Evolutionary conservation across 2,888 invertebrate genomes (phyloP).

Genomic region (Pristionchus maxplancki): DNA sequence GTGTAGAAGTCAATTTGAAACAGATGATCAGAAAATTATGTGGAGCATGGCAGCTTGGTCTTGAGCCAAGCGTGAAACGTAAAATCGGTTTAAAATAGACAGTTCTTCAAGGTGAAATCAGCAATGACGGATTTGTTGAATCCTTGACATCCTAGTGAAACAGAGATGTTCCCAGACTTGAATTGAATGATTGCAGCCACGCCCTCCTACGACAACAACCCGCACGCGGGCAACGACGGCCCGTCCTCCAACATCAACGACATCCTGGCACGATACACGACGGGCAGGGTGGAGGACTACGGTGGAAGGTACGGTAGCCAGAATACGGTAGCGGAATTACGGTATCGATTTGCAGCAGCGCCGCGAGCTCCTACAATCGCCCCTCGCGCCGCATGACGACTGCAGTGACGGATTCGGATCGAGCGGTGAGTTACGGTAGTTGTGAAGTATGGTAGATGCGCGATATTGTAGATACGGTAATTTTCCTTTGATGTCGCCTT

Average conservation of each 20-base stretch:
- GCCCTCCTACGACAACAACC: conserved; percentile 32
- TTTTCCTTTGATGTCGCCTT: no score
- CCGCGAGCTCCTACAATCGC: conserved; percentile 9
- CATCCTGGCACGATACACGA: conserved; percentile 42
- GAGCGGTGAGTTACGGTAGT: conserved; percentile 32
- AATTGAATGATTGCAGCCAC: conserved; percentile 10
- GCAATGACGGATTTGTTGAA: not conserved
- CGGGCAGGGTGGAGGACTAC: not conserved
- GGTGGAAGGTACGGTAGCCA: not conserved
- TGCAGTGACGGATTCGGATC: conserved; percentile 64
- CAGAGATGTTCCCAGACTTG: not conserved
- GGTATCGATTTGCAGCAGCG: conserved; percentile 6
- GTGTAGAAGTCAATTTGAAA: no score
- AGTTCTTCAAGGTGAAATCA: not conserved
- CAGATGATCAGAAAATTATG: no score
- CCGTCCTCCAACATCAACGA: conserved; percentile 31
- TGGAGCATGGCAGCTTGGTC: no score
- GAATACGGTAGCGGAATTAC: not conserved
- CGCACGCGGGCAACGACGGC: not conserved
- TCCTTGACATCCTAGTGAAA: not conserved
- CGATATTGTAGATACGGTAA: no score
- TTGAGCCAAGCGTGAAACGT: no score
- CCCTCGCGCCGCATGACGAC: conserved; percentile 59
- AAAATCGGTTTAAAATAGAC: no score
- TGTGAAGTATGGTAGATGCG: no score